phyloP scores from a whole-genome alignment of 2,888 invertebrate genomes.

The Aleiodes leptofemur region DNA sequence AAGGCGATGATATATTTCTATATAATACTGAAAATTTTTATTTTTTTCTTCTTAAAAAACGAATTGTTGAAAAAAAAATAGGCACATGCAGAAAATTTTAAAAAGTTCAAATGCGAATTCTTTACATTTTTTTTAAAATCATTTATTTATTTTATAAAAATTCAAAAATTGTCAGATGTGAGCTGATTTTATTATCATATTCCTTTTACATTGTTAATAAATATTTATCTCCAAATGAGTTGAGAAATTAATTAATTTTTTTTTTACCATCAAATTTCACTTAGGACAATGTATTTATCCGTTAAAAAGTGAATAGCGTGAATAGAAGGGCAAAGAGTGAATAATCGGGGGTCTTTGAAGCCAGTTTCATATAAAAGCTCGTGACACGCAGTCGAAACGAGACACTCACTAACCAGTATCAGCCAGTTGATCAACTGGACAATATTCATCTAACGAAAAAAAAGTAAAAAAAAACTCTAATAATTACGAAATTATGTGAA shows the following conservation, averaged over 20 bases:
- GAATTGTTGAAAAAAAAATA: too few species aligned
- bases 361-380: constrained; percentile 70
- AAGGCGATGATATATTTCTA: too few species aligned
- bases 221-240: too few species aligned
- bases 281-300: neutral
- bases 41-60: too few species aligned
- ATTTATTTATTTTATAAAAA: too few species aligned
- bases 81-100: too few species aligned
- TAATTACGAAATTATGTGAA: constrained; percentile 30
- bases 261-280: neutral
- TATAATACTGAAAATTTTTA: too few species aligned
- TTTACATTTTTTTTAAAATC: too few species aligned
- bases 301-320: constrained; percentile 19
- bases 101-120: too few species aligned
- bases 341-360: constrained; percentile 67
- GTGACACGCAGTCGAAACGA: constrained; percentile 64
- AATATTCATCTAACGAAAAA: neutral
- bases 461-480: constrained; percentile 9
- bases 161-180: too few species aligned
- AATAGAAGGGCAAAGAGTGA: constrained; percentile 60
- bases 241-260: neutral
- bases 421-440: constrained; percentile 51
- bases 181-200: too few species aligned
- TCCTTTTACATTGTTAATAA: too few species aligned
- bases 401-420: constrained; percentile 64